Evolutionary conservation across 2,888 invertebrate species (phyloP), one percentile per base, ranked within the genome.

Genomic region (Synergus umbraculus): DNA sequence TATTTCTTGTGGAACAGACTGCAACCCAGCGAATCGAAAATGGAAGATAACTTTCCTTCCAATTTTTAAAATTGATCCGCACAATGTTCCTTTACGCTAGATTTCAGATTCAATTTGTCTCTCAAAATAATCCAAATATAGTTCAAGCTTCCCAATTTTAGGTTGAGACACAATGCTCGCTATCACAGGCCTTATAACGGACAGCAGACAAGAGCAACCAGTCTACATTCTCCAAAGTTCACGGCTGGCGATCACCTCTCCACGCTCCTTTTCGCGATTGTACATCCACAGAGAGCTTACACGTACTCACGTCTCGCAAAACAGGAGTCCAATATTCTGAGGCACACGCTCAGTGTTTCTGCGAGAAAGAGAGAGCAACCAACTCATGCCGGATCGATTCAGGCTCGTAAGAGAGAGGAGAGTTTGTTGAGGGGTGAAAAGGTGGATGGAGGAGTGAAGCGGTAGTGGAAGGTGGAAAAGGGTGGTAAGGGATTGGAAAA

Each of bases 261-360:
- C 54, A 37, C 54, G 73, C 54, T 54, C 54, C n/a, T 73, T 54
- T 73, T 58, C 54, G 73, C 54, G 41, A 54, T 73, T 73, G 73
- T 37, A 73, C 54, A 73, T 73, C 73, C 54, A 73, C 54, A 73
- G n/a, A 73, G 12, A 73, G 73, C 54, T 58, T 54, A 73, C 73
- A 73, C 73, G 54, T 73, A 49, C 73, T 73, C 73, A 73, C 54
- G 54, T 73, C n/a, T 73, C 54, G 54, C 54, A 73, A 73, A 73
- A 73, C 54, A 73, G 73, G 54, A 54, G 73, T 58, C 73, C 54
- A 73, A 73, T 73, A 73, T 73, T 73, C 73, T 73, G 73, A 73
- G 73, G 73, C 73, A 73, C 73, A 73, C 76, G 67, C 37, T 76
- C 63, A 78, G 44, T 79, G 66, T 65, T 64, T 64, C 66, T 77